Evolutionary conservation across 2,888 invertebrate species (phyloP).

Genomic region (Acleris cristana): DNA sequence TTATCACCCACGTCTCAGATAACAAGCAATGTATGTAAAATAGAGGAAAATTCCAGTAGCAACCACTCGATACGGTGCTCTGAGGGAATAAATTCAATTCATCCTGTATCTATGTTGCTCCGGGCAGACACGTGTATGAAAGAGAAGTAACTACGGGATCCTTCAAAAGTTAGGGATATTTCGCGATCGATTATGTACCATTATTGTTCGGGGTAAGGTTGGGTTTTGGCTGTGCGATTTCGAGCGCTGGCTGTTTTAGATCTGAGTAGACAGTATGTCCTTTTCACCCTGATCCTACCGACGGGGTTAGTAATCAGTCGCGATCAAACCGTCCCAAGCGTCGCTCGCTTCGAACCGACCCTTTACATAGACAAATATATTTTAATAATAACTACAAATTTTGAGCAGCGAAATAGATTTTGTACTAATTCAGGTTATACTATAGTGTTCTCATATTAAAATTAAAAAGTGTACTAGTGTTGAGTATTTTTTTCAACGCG

Average conservation of each 20-base stretch:
- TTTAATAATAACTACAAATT: constrained; percentile 44
- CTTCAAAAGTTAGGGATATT: constrained; percentile 63
- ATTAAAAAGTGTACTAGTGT: constrained; percentile 16
- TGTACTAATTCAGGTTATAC: constrained; percentile 18
- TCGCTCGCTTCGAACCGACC: constrained; percentile 59
- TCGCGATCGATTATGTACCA: constrained; percentile 41
- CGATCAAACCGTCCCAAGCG: constrained; percentile 75
- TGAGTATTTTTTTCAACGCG: constrained; percentile 3
- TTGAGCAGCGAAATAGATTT: constrained; percentile 47
- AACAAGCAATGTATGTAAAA: constrained; percentile 44
- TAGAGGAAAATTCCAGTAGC: constrained; percentile 50
- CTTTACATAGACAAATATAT: constrained; percentile 46
- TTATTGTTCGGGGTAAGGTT: constrained; percentile 39
- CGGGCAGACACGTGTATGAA: constrained; percentile 75
- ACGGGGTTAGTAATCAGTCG: constrained; percentile 75
- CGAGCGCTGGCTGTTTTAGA: constrained; percentile 53
- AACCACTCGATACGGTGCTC: constrained; percentile 50
- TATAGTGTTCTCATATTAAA: constrained; percentile 14
- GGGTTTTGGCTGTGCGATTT: constrained; percentile 41
- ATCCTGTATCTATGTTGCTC: constrained; percentile 74
- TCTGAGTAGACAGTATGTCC: constrained; percentile 61
- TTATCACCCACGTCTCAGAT: not conserved
- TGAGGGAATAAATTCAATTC: constrained; percentile 77
- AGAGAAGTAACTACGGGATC: constrained; percentile 66
- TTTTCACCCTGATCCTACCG: constrained; percentile 74